phyloP scores from a whole-genome alignment of 2,888 invertebrate genomes.

The Harmothoe impar region DNA sequence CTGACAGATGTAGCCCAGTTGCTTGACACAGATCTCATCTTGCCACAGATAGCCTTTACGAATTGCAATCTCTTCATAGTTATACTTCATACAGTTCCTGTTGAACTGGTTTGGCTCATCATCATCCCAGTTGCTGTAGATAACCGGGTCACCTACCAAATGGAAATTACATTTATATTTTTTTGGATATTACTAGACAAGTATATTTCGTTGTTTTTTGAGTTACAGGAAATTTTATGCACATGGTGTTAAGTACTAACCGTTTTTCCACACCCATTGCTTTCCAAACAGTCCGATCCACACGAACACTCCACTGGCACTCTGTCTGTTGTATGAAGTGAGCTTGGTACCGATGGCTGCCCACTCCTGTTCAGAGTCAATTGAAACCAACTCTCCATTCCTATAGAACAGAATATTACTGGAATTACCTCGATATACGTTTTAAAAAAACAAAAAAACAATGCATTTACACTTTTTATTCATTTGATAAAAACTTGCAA shows the following conservation, averaged over 20 bases:
- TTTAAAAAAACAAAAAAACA: too few relatives aligned
- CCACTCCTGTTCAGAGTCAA: neutral
- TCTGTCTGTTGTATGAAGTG: neutral
- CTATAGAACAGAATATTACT: too few relatives aligned
- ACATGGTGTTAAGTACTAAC: constrained; percentile 10
- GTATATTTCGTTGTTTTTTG: too few relatives aligned
- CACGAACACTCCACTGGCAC: neutral
- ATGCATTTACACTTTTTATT: too few relatives aligned
- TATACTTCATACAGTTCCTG: neutral
- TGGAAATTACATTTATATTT: too few relatives aligned
- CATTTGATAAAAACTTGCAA: too few relatives aligned
- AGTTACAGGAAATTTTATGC: too few relatives aligned
- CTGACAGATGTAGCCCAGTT: neutral
- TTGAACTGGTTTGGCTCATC: neutral
- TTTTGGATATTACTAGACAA: too few relatives aligned
- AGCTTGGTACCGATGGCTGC: neutral
- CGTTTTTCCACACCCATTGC: neutral
- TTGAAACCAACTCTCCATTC: constrained; percentile 26
- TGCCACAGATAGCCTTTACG: neutral
- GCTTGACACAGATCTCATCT: neutral
- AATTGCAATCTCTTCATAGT: neutral
- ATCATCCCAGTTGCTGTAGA: constrained; percentile 36
- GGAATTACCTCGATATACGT: too few relatives aligned
- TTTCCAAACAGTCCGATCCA: constrained; percentile 51
- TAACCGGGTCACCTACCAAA: neutral